Conservation (phyloP, 2,797 vertebrate genomes). For the Sebastes oblongus region DNA sequence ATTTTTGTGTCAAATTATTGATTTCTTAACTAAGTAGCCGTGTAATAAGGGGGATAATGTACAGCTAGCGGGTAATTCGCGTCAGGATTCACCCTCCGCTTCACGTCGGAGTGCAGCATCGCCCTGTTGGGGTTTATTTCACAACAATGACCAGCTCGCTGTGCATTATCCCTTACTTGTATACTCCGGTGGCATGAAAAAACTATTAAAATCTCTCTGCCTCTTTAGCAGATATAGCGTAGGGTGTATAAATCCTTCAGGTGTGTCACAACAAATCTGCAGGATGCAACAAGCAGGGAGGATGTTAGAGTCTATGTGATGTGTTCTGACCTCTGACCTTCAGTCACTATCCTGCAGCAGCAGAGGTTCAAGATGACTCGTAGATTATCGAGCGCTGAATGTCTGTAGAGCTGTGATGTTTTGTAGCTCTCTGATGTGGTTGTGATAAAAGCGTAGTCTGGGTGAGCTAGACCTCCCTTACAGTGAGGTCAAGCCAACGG, state of each 20-base stretch:
- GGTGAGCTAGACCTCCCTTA: background rate
- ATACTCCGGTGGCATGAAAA: background rate
- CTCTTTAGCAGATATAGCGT: background rate
- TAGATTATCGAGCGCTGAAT: conserved; percentile 10
- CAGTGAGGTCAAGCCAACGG: conserved; percentile 13
- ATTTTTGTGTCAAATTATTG: too few relatives aligned
- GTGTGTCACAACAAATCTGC: background rate
- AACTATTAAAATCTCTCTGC: background rate
- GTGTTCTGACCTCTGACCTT: conserved; percentile 20
- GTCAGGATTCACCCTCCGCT: too few relatives aligned
- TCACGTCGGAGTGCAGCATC: too few relatives aligned
- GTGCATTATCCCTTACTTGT: background rate
- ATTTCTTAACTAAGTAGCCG: too few relatives aligned
- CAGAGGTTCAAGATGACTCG: conserved; percentile 26
- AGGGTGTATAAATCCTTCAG: background rate
- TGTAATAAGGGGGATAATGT: too few relatives aligned
- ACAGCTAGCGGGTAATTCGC: too few relatives aligned
- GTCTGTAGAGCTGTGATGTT: conserved; percentile 11
- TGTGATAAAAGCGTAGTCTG: conserved; percentile 23
- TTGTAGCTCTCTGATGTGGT: conserved; percentile 28
- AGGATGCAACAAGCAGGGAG: background rate
- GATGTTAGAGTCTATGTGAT: conserved; percentile 21
- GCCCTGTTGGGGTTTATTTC: too few relatives aligned
- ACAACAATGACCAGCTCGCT: too few relatives aligned
- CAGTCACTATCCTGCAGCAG: conserved; percentile 7